Evolutionary conservation across 1,140 invertebrate genomes (phyloP), one percentile per base, ranked within the genome.

Genomic region (Limonius californicus): DNA sequence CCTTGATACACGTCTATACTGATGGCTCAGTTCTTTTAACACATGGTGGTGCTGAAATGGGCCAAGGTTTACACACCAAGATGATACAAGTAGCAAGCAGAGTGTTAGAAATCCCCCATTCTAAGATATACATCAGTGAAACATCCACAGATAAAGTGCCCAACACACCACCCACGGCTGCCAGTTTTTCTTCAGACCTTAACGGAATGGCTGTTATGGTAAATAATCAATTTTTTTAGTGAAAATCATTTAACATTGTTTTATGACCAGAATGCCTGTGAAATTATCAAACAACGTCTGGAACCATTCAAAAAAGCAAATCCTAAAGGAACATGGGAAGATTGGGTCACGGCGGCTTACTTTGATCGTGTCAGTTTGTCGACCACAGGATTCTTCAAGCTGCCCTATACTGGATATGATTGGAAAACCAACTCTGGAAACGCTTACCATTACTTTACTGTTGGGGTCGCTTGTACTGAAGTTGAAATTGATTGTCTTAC

Each of bases 1-100:
- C 94, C 2, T 78, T 98, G 15, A 82, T 98, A n/a, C 84, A 93
- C 18, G 82, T 98, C 16, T 98, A 98, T 71, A 82, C 78, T 0
- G 96, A 98, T 80, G 96, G 96, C 0, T 95, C 94, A 0, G 91
- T 98, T 3, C 80, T 98, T 1, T 71, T 98, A 12, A 87, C 86
- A 20, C 94, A 97, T 74, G 92, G 91, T 35, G 95, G 95, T 14
- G 89, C 89, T 15, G 95, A 98, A 83, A 97, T 98, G 89, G 96
- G 96, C 0, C 95, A 98, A 80, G 96, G 95, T 1, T 77, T 98
- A 0, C 91, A 97, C 70, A 98, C 93, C 0, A 98, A 97, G 81
- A 94, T 96, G 88, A 89, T 95, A 59, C 93, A 97, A 83, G 85
- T 92, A 21, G 89, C 89, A 0, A 89, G 89, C 47, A 80, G 87